Conservation (phyloP, 2,888 invertebrate species). For the Lymantria dispar region DNA sequence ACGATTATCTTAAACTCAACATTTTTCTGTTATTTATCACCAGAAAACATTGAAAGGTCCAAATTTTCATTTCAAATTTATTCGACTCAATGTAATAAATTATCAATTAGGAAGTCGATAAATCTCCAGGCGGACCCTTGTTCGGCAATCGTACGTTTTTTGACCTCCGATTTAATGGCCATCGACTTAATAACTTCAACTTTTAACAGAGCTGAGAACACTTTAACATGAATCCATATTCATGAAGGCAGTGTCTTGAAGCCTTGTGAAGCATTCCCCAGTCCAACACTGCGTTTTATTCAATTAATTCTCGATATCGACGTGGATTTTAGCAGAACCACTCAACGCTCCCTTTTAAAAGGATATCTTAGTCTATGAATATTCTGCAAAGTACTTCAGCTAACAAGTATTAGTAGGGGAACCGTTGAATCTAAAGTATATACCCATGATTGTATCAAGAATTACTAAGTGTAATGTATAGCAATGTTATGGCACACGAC, state of each 20-base stretch:
- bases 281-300: constrained; percentile 66
- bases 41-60: constrained; percentile 21
- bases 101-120: constrained; percentile 38
- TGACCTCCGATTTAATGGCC: constrained; percentile 49
- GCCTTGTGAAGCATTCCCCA: constrained; percentile 37
- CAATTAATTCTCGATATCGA: constrained; percentile 72
- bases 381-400: constrained; percentile 41
- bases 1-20: background rate
- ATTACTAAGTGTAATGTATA: background rate
- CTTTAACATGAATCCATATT: constrained; percentile 68
- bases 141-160: constrained; percentile 37
- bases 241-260: constrained; percentile 50
- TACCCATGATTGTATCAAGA: constrained; percentile 19
- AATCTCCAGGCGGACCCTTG: constrained; percentile 21
- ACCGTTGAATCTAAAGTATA: constrained; percentile 20
- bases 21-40: constrained; percentile 23
- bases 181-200: constrained; percentile 54
- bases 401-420: constrained; percentile 33
- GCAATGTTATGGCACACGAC: background rate
- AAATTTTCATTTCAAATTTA: constrained; percentile 32
- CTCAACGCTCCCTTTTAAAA: constrained; percentile 39
- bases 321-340: constrained; percentile 40
- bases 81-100: constrained; percentile 32
- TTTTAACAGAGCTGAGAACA: constrained; percentile 61
- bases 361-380: constrained; percentile 44